Evolutionary conservation across 2,888 invertebrate genomes (phyloP), one percentile per base, ranked within the genome.

Genomic region (Leucoptera coffeella): DNA sequence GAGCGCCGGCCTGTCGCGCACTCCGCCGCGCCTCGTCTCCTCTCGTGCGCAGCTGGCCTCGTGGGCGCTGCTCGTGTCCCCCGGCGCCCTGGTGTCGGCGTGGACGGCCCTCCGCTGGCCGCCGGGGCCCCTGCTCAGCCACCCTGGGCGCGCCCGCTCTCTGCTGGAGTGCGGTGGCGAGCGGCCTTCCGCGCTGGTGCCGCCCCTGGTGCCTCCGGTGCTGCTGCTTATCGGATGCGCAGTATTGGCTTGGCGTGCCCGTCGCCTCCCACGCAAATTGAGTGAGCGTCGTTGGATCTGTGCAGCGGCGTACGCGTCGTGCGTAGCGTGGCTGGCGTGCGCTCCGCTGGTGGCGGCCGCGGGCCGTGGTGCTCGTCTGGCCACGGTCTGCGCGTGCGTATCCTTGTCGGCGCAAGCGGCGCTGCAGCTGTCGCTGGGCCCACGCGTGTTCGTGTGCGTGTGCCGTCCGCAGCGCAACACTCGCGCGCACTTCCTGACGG

Each of bases 211-310:
- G 12, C 84, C 82, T 48, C 82, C 84, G 47, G 77, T 83, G 35
- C 50, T 82, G 33, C 73, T 87, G 25, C 78, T 87, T 32, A 64
- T 74, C 4, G 61, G 85, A 38, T 87, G 86, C 49, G 87, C 86
- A 3, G 57, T 82, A 17, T 84, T 86, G 46, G 87, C 87, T n/a
- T 60, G 84, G 24, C 82, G 82, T 46, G 83, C 83, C 1, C 61
- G 88, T 21, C 85, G 85, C 43, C 74, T 88, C 12, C 87, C 87
- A 1, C 86, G 85, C 50, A 87, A 87, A 53, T 86, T 86, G 52
- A 88, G 87, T 62, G 87, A 85, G 46, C 77, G 78, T 1, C 75
- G 77, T 41, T 78, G 77, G 43, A 83, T 85, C 35, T 84, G 86
- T 2, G 87, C 87, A 43, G 82, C 85, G 13, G 85, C 86, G 80